These are phyloP conservation scores for Lomographa bimaculata DNA, from an alignment of 2,888 invertebrate genomes.

Conservation along the genomic window DNA sequence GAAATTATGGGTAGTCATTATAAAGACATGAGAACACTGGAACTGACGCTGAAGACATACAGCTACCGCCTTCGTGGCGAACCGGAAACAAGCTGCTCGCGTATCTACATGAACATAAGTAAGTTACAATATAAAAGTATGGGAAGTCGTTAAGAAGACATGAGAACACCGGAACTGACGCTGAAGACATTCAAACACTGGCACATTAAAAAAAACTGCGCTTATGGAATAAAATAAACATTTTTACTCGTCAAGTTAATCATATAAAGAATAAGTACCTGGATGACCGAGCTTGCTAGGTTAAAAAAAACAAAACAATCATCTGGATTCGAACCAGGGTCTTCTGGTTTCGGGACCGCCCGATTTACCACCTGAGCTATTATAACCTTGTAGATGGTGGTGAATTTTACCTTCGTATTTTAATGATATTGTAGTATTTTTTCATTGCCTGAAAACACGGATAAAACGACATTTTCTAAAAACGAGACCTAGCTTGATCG, in stretches of 20 bases:
- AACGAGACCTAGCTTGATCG: no score
- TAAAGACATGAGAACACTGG: slow-evolving; percentile 85
- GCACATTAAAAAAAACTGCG: slow-evolving; percentile 91
- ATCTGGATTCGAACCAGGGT: no score
- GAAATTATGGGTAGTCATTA: slow-evolving; percentile 87
- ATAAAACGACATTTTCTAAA: no score
- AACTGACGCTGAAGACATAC: slow-evolving; percentile 60
- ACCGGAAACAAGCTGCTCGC: slow-evolving; percentile 94
- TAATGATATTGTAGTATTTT: no score
- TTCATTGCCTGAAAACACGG: no score
- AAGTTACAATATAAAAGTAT: slow-evolving; percentile 80
- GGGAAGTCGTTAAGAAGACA: slow-evolving; percentile 85
- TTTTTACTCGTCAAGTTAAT: slow-evolving; percentile 66
- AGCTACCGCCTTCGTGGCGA: slow-evolving; percentile 91
- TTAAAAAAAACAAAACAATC: no score
- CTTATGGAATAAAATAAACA: slow-evolving; percentile 98
- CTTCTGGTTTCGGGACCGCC: no score
- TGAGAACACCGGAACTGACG: slow-evolving; percentile 80
- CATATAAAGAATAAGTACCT: slow-evolving; percentile 89
- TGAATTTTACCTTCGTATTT: no score
- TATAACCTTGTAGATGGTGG: no score
- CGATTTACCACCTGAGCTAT: no score
- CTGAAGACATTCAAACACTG: slow-evolving; percentile 83
- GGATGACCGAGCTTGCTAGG: no score
- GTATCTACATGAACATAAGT: slow-evolving; percentile 95